A percentile compares a stretch with the other conserved stretches of the same genome.
Conservation (phyloP, 2,888 invertebrate species). For the Ormyrus pomaceus region DNA sequence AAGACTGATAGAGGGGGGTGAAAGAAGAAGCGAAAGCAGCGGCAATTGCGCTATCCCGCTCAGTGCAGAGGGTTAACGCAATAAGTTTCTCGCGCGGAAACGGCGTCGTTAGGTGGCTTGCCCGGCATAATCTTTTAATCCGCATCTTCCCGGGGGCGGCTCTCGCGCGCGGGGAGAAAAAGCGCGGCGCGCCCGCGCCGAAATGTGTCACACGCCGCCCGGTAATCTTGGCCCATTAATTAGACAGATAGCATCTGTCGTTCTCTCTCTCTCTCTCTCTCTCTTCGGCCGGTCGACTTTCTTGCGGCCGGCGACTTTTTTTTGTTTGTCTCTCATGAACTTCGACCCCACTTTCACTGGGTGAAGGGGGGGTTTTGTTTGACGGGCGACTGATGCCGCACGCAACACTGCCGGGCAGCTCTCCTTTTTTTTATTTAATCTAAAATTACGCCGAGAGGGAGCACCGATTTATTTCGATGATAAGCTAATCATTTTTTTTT, state of each 20-base stretch:
- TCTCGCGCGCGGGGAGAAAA: not conserved
- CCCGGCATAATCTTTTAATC: conserved; percentile 46
- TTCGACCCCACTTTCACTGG: not conserved
- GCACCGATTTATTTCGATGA: not conserved
- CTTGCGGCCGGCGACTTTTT: not conserved
- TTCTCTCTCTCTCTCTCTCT: not conserved
- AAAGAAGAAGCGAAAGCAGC: too few species aligned
- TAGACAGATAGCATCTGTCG: conserved; percentile 43
- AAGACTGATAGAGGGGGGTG: too few species aligned
- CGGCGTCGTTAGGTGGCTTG: conserved; percentile 31
- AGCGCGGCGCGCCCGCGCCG: not conserved
- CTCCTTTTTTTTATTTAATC: conserved; percentile 5
- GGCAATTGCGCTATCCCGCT: too few species aligned
- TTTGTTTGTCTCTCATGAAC: not conserved
- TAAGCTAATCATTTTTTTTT: conserved; percentile 5
- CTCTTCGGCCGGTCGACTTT: not conserved
- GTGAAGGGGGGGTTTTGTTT: too few species aligned
- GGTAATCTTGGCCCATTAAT: conserved; percentile 47
- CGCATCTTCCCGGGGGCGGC: conserved; percentile 7
- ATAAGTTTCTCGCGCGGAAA: conserved; percentile 32
- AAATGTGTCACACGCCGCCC: conserved; percentile 5
- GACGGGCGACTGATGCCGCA: too few species aligned
- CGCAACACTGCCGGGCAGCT: not conserved
- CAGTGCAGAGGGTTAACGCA: not conserved
- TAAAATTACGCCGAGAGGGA: conserved; percentile 8